Conservation (phyloP, 2,797 vertebrate species). For the Sebastes matsubarae region DNA sequence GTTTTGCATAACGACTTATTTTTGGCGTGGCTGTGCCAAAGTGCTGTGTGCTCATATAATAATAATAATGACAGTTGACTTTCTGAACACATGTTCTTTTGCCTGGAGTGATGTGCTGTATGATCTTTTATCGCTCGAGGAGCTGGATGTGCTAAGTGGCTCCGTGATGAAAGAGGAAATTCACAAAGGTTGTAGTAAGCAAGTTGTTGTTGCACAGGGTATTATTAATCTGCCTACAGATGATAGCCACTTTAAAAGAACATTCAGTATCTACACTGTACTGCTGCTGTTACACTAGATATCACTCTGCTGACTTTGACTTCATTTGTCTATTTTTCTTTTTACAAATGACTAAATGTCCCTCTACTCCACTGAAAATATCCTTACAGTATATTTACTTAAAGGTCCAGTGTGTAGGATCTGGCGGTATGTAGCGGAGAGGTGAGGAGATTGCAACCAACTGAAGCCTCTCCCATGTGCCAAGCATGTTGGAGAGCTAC, state of each 20-base stretch:
- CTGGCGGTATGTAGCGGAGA: too few species aligned
- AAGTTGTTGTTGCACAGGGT: not conserved
- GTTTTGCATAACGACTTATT: conserved; percentile 12
- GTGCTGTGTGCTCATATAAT: not conserved
- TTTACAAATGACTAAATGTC: not conserved
- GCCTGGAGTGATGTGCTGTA: conserved; percentile 14
- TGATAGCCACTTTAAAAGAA: conserved; percentile 6
- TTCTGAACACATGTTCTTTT: conserved; percentile 2
- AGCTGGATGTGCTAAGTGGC: conserved; percentile 15
- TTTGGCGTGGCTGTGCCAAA: not conserved
- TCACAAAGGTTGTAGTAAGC: conserved; percentile 14
- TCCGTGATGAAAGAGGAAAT: conserved; percentile 20
- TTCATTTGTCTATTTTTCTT: not conserved
- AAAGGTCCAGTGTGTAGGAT: too few species aligned
- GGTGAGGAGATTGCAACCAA: too few species aligned
- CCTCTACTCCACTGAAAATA: not conserved
- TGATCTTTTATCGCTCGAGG: not conserved
- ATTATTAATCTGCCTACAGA: conserved; percentile 22
- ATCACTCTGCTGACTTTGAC: not conserved
- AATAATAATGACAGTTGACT: not conserved
- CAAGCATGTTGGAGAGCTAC: too few species aligned
- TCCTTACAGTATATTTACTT: too few species aligned
- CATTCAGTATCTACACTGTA: not conserved
- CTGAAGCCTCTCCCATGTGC: too few species aligned
- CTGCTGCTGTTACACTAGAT: not conserved